These are phyloP conservation scores for Macrostomum lignano DNA, from an alignment of 1,140 invertebrate genomes.

Conservation along the genomic window DNA sequence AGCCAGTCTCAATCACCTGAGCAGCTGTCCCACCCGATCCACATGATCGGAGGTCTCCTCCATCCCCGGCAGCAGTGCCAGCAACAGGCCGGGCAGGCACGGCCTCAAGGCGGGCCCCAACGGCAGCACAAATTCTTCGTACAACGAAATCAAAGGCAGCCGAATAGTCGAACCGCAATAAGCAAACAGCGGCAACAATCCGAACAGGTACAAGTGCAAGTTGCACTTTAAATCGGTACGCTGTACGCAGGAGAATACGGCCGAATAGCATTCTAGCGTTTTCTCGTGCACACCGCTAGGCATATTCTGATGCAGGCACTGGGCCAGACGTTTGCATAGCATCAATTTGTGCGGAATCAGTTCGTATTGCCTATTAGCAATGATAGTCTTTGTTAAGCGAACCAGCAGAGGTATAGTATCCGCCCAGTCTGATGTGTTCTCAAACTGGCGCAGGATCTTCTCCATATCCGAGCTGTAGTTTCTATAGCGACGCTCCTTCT, in stretches of 20 bases:
- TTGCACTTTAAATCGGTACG: conserved; percentile 49
- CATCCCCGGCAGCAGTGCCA: conserved; percentile 48
- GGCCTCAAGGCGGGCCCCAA: conserved; percentile 48
- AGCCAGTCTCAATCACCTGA: no score
- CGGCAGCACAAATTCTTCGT: conserved; percentile 66
- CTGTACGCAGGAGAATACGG: conserved; percentile 67
- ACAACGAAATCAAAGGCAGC: conserved; percentile 49
- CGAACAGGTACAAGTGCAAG: conserved; percentile 57
- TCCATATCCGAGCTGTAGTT: no score
- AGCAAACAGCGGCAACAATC: conserved; percentile 57
- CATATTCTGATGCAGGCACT: conserved; percentile 72
- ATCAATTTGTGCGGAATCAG: conserved; percentile 65
- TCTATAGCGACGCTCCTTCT: no score
- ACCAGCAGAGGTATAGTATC: no score
- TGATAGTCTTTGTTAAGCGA: no score
- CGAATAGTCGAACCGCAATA: conserved; percentile 60
- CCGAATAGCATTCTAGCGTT: conserved; percentile 66
- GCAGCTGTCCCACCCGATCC: no score
- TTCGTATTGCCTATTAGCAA: conserved; percentile 32
- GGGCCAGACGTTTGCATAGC: conserved; percentile 64
- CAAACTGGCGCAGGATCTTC: no score
- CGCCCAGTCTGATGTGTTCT: no score
- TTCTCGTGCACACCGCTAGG: conserved; percentile 64
- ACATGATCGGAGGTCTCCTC: no score
- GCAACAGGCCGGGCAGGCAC: conserved; percentile 54